These are phyloP conservation scores for Malacosoma neustria DNA, from an alignment of 2,888 invertebrate species.

Conservation along the genomic window DNA sequence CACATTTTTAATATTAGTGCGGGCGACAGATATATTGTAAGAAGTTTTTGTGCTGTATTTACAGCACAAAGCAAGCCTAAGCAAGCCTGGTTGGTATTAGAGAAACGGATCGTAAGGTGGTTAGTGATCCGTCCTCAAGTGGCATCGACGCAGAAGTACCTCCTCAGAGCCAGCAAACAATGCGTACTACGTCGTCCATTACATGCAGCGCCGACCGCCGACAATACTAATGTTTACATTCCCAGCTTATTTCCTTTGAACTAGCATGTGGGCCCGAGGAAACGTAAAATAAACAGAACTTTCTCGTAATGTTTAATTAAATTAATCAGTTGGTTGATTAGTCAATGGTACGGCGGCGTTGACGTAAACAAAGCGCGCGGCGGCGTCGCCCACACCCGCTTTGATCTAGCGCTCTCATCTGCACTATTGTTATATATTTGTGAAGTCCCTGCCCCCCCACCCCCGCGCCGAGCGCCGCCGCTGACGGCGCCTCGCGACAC, in stretches of 20 bases:
- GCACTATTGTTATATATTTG: slow-evolving; percentile 51
- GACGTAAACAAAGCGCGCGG: slow-evolving; percentile 62
- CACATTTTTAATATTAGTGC: too few relatives aligned
- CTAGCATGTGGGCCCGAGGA: slow-evolving; percentile 72
- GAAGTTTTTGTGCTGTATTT: too few relatives aligned
- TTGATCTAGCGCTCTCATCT: slow-evolving; percentile 56
- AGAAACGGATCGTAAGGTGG: not conserved
- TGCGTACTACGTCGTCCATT: slow-evolving; percentile 11
- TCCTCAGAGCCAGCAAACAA: not conserved
- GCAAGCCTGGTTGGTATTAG: slow-evolving; percentile 7
- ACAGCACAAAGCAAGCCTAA: too few relatives aligned
- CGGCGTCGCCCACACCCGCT: slow-evolving; percentile 39
- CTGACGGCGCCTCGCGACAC: slow-evolving; percentile 24
- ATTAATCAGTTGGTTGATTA: slow-evolving; percentile 74
- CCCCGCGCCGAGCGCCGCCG: slow-evolving; percentile 10
- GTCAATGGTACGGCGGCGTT: slow-evolving; percentile 64
- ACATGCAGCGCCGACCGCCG: slow-evolving; percentile 18
- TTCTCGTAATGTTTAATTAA: slow-evolving; percentile 75
- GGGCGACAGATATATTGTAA: too few relatives aligned
- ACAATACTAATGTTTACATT: slow-evolving; percentile 58
- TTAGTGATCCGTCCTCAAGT: not conserved
- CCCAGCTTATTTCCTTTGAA: slow-evolving; percentile 66
- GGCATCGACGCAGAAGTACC: not conserved
- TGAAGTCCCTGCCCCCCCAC: slow-evolving; percentile 24
- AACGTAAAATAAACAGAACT: slow-evolving; percentile 72